Percentiles rank a stretch among this genome's conserved stretches.
Evolutionary conservation across 2,797 vertebrate genomes (phyloP).

Genomic region (Falco rusticolus): DNA sequence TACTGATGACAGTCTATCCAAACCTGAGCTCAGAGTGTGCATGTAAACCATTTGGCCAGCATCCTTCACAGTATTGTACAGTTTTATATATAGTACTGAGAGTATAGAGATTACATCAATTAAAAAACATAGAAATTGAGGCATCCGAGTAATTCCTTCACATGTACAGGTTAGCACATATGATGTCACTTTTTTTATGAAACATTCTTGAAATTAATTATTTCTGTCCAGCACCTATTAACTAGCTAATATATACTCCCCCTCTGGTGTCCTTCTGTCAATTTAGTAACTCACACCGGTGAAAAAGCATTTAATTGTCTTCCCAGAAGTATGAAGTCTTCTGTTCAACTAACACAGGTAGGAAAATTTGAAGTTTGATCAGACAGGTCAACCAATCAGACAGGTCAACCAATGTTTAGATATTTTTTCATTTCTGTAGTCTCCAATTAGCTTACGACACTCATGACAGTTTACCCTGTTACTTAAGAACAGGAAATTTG

Average conservation of each 20-base stretch:
- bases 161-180: background rate
- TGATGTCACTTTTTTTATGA: background rate
- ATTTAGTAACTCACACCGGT: background rate
- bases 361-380: background rate
- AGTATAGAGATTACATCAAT: background rate
- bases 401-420: background rate
- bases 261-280: background rate
- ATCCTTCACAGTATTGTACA: background rate
- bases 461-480: background rate
- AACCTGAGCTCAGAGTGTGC: background rate
- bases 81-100: background rate
- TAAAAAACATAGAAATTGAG: background rate
- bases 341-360: background rate
- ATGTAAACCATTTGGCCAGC: background rate
- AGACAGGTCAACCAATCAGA: background rate
- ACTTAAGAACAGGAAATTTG: background rate
- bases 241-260: background rate
- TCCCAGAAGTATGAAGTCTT: background rate
- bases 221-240: background rate
- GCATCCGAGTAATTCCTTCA: background rate
- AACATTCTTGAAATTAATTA: background rate
- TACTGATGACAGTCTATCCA: background rate
- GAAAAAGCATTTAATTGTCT: background rate
- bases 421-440: background rate
- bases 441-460: background rate